Conservation (phyloP, 2,888 invertebrate species). For the Allolobophora icterica region DNA sequence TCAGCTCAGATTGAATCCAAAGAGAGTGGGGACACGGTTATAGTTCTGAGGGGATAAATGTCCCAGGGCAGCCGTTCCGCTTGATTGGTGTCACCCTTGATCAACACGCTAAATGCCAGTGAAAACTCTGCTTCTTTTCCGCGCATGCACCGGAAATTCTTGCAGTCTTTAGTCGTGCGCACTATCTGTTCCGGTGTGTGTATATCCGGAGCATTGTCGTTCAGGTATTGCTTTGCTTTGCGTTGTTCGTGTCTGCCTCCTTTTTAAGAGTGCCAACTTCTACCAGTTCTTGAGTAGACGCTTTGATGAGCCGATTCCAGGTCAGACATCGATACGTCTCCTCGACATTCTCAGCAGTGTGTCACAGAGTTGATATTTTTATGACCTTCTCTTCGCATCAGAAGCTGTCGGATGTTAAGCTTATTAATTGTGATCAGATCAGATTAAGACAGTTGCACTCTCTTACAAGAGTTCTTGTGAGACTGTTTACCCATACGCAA, state of each 20-base stretch:
- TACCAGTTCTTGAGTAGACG: conserved; percentile 27
- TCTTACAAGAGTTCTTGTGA: no score
- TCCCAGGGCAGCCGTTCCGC: conserved; percentile 55
- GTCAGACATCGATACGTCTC: neutral
- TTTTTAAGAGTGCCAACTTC: conserved; percentile 31
- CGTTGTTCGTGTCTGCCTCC: conserved; percentile 21
- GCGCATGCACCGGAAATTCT: conserved; percentile 41
- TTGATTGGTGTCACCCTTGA: conserved; percentile 56
- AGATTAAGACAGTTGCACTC: no score
- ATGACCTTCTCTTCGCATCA: no score
- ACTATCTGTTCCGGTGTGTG: neutral
- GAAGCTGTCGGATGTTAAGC: no score
- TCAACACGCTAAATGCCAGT: conserved; percentile 56
- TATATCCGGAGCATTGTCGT: conserved; percentile 47
- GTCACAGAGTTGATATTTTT: no score
- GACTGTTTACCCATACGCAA: no score
- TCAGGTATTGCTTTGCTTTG: neutral
- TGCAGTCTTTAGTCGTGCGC: conserved; percentile 44
- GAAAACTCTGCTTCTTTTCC: conserved; percentile 54
- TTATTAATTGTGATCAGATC: no score
- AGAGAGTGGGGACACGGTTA: no score
- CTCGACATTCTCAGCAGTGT: neutral
- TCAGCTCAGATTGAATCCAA: no score
- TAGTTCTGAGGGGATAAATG: conserved; percentile 59
- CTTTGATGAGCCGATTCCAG: neutral